phyloP scores from a whole-genome alignment of 92 coral and sea anemone genomes.

The Pocillopora meandrina region DNA sequence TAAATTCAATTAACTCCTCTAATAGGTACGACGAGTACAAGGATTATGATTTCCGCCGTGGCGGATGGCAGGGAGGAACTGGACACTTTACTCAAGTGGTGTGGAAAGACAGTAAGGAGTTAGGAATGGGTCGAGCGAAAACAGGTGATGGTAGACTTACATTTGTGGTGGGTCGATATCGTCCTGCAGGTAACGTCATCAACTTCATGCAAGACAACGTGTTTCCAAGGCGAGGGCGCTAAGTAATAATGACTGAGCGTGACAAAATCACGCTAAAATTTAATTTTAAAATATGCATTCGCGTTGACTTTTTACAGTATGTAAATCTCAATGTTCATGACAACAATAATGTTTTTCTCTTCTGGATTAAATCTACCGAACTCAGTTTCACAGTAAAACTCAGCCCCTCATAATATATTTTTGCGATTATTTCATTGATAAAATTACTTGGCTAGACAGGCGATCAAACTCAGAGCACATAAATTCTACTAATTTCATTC shows the following conservation, averaged over 20 bases:
- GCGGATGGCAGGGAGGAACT: constrained; percentile 87
- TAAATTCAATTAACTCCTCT: not conserved
- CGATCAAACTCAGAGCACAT: too few relatives aligned
- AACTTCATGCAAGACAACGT: constrained; percentile 70
- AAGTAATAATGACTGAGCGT: not conserved
- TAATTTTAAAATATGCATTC: too few relatives aligned
- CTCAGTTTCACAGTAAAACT: too few relatives aligned
- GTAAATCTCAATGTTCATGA: too few relatives aligned
- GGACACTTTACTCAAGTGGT: constrained; percentile 96
- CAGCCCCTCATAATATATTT: too few relatives aligned
- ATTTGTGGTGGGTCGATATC: constrained; percentile 89
- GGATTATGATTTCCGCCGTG: constrained; percentile 74
- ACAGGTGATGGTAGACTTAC: constrained; percentile 69
- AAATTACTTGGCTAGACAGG: too few relatives aligned
- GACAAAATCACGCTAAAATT: not conserved
- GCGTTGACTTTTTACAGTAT: not conserved
- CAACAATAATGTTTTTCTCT: too few relatives aligned
- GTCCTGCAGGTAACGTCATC: constrained; percentile 88
- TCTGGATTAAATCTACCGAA: too few relatives aligned
- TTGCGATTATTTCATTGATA: too few relatives aligned
- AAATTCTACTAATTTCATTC: too few relatives aligned
- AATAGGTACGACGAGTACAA: constrained; percentile 72
- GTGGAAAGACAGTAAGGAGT: constrained; percentile 85
- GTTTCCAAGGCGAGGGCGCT: constrained; percentile 50
- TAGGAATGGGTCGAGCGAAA: constrained; percentile 89